These are phyloP conservation scores for Monodelphis domestica DNA, from an alignment of 2,797 vertebrate species.

Conservation along the genomic window DNA sequence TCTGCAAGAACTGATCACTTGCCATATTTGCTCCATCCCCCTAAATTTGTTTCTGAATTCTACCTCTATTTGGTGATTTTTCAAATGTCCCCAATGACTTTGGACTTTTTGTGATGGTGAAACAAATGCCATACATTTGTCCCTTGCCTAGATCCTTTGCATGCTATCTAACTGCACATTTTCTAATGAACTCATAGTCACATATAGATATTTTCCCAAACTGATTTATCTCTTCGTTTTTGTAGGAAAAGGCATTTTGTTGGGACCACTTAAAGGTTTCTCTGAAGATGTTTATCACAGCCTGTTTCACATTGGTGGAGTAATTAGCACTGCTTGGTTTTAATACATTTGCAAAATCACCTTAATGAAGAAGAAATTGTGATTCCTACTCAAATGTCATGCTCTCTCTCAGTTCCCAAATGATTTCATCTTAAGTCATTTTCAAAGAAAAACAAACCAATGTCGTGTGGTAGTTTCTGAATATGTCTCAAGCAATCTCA, in stretches of 20 bases:
- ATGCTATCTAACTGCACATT: background rate
- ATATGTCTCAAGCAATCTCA: background rate
- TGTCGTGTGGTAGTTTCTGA: slow-evolving; percentile 8
- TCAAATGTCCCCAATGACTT: background rate
- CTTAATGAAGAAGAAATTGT: slow-evolving; percentile 36
- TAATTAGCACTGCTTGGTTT: background rate
- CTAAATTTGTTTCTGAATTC: background rate
- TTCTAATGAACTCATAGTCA: background rate
- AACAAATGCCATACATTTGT: background rate
- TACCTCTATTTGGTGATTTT: background rate
- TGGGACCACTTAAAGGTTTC: background rate
- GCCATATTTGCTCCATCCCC: background rate
- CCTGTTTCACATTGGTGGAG: slow-evolving; percentile 19
- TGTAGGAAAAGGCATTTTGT: background rate
- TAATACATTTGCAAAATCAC: slow-evolving; percentile 47
- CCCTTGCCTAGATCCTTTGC: background rate
- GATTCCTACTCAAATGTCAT: background rate
- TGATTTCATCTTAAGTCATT: background rate
- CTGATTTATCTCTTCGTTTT: background rate
- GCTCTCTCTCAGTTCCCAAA: slow-evolving; percentile 13
- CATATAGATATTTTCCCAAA: background rate
- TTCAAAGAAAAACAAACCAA: slow-evolving; percentile 21
- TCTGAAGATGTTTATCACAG: slow-evolving; percentile 17
- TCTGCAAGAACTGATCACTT: background rate
- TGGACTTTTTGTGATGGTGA: background rate